phyloP scores from a whole-genome alignment of 2,888 invertebrate species.

The Trachelus stipa region DNA sequence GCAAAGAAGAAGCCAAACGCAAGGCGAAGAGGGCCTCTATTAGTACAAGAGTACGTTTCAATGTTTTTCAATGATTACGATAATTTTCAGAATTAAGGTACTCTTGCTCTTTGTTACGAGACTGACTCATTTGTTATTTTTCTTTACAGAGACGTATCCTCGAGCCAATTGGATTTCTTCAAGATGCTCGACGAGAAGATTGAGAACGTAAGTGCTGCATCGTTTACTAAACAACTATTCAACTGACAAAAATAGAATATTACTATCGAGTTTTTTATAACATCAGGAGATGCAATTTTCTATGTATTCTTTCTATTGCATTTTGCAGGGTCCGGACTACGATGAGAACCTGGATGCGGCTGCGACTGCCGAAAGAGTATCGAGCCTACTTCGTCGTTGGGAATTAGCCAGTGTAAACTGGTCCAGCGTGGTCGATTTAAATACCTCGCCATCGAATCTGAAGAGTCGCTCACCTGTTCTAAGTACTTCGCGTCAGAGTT shows the following conservation, averaged over 20 bases:
- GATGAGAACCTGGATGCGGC: conserved; percentile 80
- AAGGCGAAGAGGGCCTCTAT: conserved; percentile 69
- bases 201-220: conserved; percentile 76
- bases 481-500: conserved; percentile 41
- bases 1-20: conserved; percentile 58
- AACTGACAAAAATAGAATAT: no score
- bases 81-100: neutral
- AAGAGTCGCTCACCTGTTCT: conserved; percentile 17
- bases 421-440: conserved; percentile 51
- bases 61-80: no score
- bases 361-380: conserved; percentile 76
- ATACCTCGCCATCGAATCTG: conserved; percentile 29
- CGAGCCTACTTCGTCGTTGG: conserved; percentile 80
- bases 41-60: conserved; percentile 70
- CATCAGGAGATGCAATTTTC: no score
- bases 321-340: conserved; percentile 81
- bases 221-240: no score
- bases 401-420: conserved; percentile 75
- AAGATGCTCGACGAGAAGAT: conserved; percentile 93
- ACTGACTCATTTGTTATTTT: conserved; percentile 25
- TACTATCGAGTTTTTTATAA: no score
- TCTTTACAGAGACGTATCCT: conserved; percentile 84
- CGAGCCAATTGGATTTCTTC: conserved; percentile 93
- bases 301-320: no score
- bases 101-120: no score